Percentiles rank a stretch among this genome's conserved stretches.
Evolutionary conservation across 1,140 invertebrate genomes (phyloP).

Genomic region (Apis mellifera): DNA sequence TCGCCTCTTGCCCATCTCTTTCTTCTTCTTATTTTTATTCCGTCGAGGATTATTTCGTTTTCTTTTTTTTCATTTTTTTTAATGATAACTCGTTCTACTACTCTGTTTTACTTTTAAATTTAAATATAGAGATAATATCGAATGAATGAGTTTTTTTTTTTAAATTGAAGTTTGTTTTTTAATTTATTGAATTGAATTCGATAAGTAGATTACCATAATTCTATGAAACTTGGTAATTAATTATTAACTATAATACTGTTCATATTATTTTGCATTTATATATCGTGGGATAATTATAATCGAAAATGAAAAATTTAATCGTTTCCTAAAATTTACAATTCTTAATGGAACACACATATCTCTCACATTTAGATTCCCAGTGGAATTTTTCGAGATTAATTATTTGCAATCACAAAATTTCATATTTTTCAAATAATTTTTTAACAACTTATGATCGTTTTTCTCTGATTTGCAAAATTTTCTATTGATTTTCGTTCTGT

Average conservation of each 20-base stretch:
- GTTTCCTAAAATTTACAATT: too few relatives aligned
- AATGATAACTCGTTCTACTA: not conserved
- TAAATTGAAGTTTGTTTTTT: not conserved
- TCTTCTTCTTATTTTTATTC: not conserved
- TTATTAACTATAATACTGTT: not conserved
- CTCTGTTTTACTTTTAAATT: slow-evolving; percentile 24
- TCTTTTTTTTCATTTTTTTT: too few relatives aligned
- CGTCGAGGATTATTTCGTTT: not conserved
- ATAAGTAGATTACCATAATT: not conserved
- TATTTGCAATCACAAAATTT: too few relatives aligned
- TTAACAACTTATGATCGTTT: too few relatives aligned
- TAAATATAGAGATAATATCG: not conserved
- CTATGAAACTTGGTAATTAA: not conserved
- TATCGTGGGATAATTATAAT: too few relatives aligned
- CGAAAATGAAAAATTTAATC: too few relatives aligned
- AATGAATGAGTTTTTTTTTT: not conserved
- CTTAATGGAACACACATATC: too few relatives aligned
- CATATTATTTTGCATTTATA: too few relatives aligned
- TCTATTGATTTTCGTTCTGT: not conserved
- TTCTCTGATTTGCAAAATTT: not conserved
- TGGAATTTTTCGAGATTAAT: too few relatives aligned
- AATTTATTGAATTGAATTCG: not conserved
- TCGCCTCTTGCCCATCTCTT: not conserved
- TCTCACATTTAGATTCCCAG: too few relatives aligned
- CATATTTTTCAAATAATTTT: too few relatives aligned